Evolutionary conservation across 2,888 invertebrate species (phyloP), one percentile per base, ranked within the genome.

Genomic region (Noctua janthina): DNA sequence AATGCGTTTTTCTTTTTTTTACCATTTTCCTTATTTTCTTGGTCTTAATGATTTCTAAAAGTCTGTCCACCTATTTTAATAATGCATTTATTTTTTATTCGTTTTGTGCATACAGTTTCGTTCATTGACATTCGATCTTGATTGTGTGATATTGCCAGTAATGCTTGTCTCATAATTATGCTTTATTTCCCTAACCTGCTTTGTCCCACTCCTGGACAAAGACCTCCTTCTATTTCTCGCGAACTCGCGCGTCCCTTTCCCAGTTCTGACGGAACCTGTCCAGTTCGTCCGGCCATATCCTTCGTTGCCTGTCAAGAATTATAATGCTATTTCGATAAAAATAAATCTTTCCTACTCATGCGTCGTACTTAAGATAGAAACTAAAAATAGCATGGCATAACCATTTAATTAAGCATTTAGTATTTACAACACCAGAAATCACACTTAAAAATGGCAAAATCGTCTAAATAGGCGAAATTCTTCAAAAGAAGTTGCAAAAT

Each of bases 401-500:
- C 13, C 6, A 43, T 13, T n/a, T 68, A n/a, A 68, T n/a, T 4
- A 1, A 43, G 8, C n/a, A 68, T 3, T 17, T 56, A 49, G 1
- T 35, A 11, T 67, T 59, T 39, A 35, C 10, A 8, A 10, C 39
- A 54, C 1, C 11, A 20, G 7, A 15, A 78, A 35, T 29, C 20
- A 2, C 8, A 17, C 20, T n/a, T 23, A 13, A 39, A 66, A 68
- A 54, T 13, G 20, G 72, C 1, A 64, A 73, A 15, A 56, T 67
- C 66, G 5, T 72, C 68, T 43, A 59, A 59, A 59, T 29, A 74
- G 6, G 64, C 0, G 35, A 71, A 78, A 56, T 49, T 0, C 1
- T 64, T 67, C 17, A 76, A 73, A 62, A 69, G 2, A 49, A 17
- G 8, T 64, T 49, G 69, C 56, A 17, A 39, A 85, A 72, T 78